A percentile compares a stretch with the other conserved stretches of the same genome.
Evolutionary conservation across 2,888 invertebrate genomes (phyloP).

Genomic region (Campopleginae sp.): DNA sequence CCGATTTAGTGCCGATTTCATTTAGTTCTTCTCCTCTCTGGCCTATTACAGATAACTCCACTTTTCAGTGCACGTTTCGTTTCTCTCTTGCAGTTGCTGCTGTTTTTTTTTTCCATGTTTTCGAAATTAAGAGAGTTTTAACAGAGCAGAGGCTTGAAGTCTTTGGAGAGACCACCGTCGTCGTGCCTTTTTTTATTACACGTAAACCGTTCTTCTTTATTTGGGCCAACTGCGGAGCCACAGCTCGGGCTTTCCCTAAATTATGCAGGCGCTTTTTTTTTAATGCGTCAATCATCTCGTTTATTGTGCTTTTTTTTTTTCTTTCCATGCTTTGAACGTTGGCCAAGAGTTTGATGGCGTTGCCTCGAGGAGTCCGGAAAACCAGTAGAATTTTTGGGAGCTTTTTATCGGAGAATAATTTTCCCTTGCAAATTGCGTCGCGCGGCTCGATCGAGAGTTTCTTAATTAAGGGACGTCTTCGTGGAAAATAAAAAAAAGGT

Average conservation of each 20-base stretch:
- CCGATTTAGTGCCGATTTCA: constrained; percentile 80
- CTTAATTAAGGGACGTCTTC: constrained; percentile 78
- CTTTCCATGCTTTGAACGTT: not conserved
- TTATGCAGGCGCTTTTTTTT: constrained; percentile 35
- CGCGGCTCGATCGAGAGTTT: constrained; percentile 61
- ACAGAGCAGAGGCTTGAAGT: constrained; percentile 73
- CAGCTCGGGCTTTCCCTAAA: constrained; percentile 21
- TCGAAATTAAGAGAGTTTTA: constrained; percentile 47
- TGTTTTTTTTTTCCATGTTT: constrained; percentile 30
- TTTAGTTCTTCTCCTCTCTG: constrained; percentile 64
- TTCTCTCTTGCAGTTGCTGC: constrained; percentile 20
- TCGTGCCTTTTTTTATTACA: constrained; percentile 79
- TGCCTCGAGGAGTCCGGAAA: not conserved
- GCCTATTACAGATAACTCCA: constrained; percentile 68
- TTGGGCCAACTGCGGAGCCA: constrained; percentile 69
- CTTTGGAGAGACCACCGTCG: constrained; percentile 74
- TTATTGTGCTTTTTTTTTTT: constrained; percentile 4
- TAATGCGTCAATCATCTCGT: not conserved
- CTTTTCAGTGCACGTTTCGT: constrained; percentile 34
- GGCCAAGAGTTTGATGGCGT: not conserved
- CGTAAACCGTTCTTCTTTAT: constrained; percentile 82
- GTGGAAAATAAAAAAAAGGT: constrained; percentile 8
- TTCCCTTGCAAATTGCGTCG: not conserved
- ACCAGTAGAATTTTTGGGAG: not conserved
- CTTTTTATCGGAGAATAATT: not conserved